A percentile compares a stretch with the other conserved stretches of the same genome.
Conservation (phyloP, 2,888 invertebrate genomes). For the Empis livida region DNA sequence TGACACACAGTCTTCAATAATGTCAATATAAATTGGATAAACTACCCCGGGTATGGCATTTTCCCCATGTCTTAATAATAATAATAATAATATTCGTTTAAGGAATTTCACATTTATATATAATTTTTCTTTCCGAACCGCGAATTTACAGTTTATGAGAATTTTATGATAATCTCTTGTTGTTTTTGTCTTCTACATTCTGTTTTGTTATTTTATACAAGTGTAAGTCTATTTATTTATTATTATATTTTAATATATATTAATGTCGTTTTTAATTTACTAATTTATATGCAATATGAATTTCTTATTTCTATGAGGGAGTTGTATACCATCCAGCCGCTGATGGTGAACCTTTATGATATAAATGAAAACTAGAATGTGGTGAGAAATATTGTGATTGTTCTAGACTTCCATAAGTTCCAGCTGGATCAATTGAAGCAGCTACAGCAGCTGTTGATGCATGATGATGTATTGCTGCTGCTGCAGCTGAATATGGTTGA, state of each 20-base stretch:
- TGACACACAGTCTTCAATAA: no score
- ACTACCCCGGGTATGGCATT: no score
- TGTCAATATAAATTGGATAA: no score
- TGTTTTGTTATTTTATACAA: no score
- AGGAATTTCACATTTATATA: no score
- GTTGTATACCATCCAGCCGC: constrained; percentile 69
- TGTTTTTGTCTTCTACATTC: no score
- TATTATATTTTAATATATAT: no score
- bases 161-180: constrained; percentile 10
- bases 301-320: constrained; percentile 46
- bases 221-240: no score
- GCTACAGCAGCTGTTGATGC: constrained; percentile 29
- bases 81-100: no score
- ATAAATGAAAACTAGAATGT: constrained; percentile 73
- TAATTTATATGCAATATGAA: constrained; percentile 10
- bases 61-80: no score
- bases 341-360: constrained; percentile 59
- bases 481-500: constrained; percentile 70
- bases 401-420: constrained; percentile 49
- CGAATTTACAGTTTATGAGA: constrained; percentile 6
- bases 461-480: constrained; percentile 47
- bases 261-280: constrained; percentile 8
- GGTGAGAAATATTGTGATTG: constrained; percentile 79
- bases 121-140: no score
- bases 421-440: constrained; percentile 51